Evolutionary conservation across 1,140 invertebrate species (phyloP), one percentile per base, ranked within the genome.

Genomic region (Scaptomyza hsui): DNA sequence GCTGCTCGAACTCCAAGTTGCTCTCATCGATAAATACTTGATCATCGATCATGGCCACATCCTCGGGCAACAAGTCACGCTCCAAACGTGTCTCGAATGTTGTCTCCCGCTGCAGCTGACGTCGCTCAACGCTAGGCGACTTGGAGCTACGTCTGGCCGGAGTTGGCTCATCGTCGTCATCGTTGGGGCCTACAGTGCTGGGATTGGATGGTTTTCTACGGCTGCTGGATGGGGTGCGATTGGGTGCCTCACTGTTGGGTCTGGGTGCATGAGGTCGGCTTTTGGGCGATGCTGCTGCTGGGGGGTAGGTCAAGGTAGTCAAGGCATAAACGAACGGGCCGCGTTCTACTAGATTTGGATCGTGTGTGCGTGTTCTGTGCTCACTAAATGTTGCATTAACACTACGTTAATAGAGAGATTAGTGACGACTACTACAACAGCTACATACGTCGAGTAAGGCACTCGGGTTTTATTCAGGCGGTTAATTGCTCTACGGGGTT

Each of bases 71-170:
- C 24, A 70, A 73, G 13, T 35, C 26, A 7, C 76, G 81, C 29
- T 74, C 56, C 4, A 47, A 55, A 32, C 45, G 29, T 12, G 29
- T 78, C 55, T 89, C 83, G 18, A 85, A 89, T 4, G 78, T 83
- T 0, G 85, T 83, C 44, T 82, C 89, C 29, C 83, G 65, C 55
- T 72, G 71, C 16, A 78, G 72, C 19, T 72, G 70, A 6, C 70
- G 78, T 56, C 72, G 71, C 21, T 77, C 79, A 12, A 70, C 45
- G 51, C 64, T 82, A 1, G 82, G 75, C 5, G 82, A 72, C 41
- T 88, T 89, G 42, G 78, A 71, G 49, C 64, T 88, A 13, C 63
- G 77, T 37, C 64, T 70, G 6, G 56, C 65, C 5, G 55, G 49
- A 10, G 45, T 53, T 1, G 49, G 65, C 29, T 52, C 63, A 24